Evolutionary conservation across 2,888 invertebrate species (phyloP), one percentile per base, ranked within the genome.

Genomic region (Volucella bombylans): DNA sequence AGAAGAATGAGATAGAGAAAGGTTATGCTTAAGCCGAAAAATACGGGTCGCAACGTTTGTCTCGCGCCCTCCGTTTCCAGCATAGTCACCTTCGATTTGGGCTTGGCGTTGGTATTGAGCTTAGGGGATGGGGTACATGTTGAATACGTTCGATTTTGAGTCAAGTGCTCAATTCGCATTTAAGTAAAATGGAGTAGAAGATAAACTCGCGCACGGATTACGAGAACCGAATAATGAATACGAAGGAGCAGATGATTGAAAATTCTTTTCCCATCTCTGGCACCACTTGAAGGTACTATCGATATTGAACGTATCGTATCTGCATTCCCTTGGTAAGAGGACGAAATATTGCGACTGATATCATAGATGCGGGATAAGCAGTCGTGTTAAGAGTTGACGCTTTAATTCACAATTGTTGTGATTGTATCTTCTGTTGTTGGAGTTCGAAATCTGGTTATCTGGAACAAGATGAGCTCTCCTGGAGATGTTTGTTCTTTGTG

Each of bases 161-260:
- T 85, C 85, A 85, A 85, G 85, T 85, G 81, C 65, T 85, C 85
- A 85, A 85, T 85, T 85, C 85, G 81, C 81, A 85, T 85, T 85
- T 85, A 85, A 72, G 85, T 80, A 85, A 85, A 85, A 85, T 85
- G 81, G 85, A 85, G 85, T 85, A 85, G 85, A 85, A 85, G 85
- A 85, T 85, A 85, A 85, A 85, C 85, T 85, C 72, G 76, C 71
- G 76, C 85, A 45, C 80, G 85, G 85, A 85, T 85, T 85, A 85
- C 85, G 81, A 85, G 81, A 80, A 81, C 71, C 85, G 85, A 85
- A 85, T 85, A 85, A 85, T 85, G 85, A 85, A 85, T 85, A 85
- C 71, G 85, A 81, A 85, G 85, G 76, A 85, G 85, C 85, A 68
- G 71, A 80, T 81, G 85, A 85, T 85, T 85, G 81, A 85, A 85